These are phyloP conservation scores for Heliconius erato DNA, from an alignment of 2,888 invertebrate genomes.

Conservation along the genomic window DNA sequence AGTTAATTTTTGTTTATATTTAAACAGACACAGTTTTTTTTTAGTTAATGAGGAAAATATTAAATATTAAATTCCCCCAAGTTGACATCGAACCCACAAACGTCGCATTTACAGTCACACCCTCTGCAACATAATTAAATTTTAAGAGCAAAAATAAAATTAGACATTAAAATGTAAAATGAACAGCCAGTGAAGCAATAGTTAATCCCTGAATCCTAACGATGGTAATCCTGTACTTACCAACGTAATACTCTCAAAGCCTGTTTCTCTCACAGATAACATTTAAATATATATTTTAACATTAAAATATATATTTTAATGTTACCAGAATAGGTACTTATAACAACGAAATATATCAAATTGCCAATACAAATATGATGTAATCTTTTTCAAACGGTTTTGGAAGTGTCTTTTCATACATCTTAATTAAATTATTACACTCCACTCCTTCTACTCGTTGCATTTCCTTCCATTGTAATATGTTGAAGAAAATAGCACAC, in stretches of 20 bases:
- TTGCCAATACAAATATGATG: neutral
- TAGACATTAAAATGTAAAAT: slow-evolving; percentile 14
- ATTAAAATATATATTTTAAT: slow-evolving; percentile 3
- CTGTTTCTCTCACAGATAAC: neutral
- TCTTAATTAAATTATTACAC: neutral
- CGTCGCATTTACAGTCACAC: neutral
- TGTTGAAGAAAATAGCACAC: no score
- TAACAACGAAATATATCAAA: neutral
- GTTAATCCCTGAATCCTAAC: slow-evolving; percentile 12
- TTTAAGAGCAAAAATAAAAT: no score
- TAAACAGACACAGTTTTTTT: no score
- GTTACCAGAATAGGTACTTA: neutral
- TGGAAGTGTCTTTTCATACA: neutral
- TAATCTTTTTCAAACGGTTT: neutral
- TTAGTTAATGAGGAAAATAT: no score
- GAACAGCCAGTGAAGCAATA: neutral
- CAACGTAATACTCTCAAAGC: neutral
- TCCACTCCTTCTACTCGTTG: neutral
- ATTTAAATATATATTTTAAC: no score
- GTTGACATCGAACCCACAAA: neutral
- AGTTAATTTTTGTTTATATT: no score
- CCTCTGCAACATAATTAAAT: no score
- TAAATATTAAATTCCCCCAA: no score
- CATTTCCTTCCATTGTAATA: neutral
- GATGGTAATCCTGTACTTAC: slow-evolving; percentile 11